These are phyloP conservation scores for Brenthis ino DNA, from an alignment of 2,888 invertebrate species.

Conservation along the genomic window DNA sequence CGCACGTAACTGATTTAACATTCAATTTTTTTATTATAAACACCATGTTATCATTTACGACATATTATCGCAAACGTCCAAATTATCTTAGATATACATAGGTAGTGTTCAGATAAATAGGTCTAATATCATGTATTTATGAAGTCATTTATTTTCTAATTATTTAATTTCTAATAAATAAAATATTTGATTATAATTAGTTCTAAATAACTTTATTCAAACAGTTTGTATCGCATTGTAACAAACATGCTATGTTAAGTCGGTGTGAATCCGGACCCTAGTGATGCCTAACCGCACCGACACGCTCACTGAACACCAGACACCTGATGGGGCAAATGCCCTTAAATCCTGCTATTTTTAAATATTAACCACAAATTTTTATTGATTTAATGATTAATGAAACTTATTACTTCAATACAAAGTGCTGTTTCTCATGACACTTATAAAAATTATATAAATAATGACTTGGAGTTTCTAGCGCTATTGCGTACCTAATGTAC, in stretches of 20 bases:
- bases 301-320: constrained; percentile 54
- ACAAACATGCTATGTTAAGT: background rate
- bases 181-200: too few species aligned
- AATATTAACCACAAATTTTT: background rate
- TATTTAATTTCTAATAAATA: too few species aligned
- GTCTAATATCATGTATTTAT: background rate
- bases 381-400: background rate
- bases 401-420: too few species aligned
- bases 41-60: constrained; percentile 8
- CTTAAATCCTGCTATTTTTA: constrained; percentile 13
- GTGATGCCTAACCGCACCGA: constrained; percentile 64
- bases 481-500: too few species aligned
- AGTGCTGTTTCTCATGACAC: too few species aligned
- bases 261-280: constrained; percentile 57
- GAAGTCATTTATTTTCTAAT: too few species aligned
- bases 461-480: too few species aligned
- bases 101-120: constrained; percentile 6
- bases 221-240: constrained; percentile 3
- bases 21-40: constrained; percentile 8
- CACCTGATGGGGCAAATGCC: constrained; percentile 38
- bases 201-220: too few species aligned
- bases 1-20: constrained; percentile 7
- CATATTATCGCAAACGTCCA: constrained; percentile 1
- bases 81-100: constrained; percentile 5
- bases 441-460: too few species aligned